Conservation (phyloP, 1,140 invertebrate species). For the Portunus trituberculatus region DNA sequence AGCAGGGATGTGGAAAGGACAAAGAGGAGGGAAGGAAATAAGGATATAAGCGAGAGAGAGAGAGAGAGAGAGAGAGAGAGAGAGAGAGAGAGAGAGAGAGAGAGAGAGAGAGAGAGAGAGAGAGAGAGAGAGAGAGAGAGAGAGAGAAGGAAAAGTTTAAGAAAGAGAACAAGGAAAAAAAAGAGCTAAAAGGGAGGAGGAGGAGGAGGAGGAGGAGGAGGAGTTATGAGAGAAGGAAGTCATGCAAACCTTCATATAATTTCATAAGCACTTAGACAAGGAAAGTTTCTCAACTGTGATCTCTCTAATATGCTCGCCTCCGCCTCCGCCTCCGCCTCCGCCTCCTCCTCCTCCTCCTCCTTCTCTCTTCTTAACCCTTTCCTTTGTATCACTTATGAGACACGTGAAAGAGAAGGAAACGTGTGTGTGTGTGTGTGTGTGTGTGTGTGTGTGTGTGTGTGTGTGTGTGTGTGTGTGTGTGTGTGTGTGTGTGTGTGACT, state of each 20-base stretch:
- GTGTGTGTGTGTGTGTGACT: too few relatives aligned
- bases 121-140: too few relatives aligned
- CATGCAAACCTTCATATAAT: not conserved
- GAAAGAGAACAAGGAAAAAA: too few relatives aligned
- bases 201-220: not conserved
- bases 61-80: too few relatives aligned
- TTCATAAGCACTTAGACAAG: conserved; percentile 18
- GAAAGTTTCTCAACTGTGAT: not conserved
- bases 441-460: conserved; percentile 13
- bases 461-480: too few relatives aligned
- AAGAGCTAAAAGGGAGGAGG: not conserved
- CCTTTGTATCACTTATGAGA: not conserved
- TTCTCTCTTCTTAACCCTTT: not conserved
- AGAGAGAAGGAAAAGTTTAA: too few relatives aligned
- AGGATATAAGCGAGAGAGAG: too few relatives aligned
- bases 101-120: too few relatives aligned
- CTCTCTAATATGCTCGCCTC: not conserved
- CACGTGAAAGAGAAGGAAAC: not conserved
- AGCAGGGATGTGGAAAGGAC: not conserved
- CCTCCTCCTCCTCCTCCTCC: not conserved
- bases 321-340: too few relatives aligned
- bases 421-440: conserved; percentile 20
- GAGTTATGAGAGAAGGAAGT: not conserved
- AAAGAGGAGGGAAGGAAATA: too few relatives aligned
- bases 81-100: too few relatives aligned